Percentiles rank a stretch among this genome's conserved stretches.
Conservation (phyloP, 2,888 invertebrate species). For the Cryptophagus acutangulus region DNA sequence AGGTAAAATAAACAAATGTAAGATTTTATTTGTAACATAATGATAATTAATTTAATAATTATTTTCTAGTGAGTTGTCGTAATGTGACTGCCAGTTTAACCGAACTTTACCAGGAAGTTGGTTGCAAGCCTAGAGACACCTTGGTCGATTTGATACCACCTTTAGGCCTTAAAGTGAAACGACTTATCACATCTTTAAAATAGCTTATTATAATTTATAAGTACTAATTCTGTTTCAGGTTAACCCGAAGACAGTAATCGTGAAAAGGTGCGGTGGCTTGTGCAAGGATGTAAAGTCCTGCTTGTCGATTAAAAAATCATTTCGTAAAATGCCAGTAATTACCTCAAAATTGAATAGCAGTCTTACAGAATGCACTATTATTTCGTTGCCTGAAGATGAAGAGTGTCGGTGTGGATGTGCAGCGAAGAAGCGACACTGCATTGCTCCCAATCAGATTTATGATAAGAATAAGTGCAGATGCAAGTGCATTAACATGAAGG, state of each 20-base stretch:
- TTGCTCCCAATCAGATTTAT: conserved; percentile 32
- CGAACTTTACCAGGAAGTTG: conserved; percentile 26
- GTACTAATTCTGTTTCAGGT: conserved; percentile 26
- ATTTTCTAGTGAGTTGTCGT: conserved; percentile 2
- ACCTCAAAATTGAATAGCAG: conserved; percentile 17
- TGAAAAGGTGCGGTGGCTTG: conserved; percentile 39
- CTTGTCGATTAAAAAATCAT: conserved; percentile 24
- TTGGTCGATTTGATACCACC: conserved; percentile 34
- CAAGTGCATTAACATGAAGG: conserved; percentile 34
- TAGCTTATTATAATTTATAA: conserved; percentile 4
- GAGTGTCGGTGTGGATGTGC: conserved; percentile 37
- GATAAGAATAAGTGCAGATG: conserved; percentile 36
- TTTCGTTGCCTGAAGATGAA: conserved; percentile 35
- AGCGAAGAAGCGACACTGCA: conserved; percentile 31
- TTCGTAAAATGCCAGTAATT: conserved; percentile 30
- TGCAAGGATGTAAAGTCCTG: conserved; percentile 36
- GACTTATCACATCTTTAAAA: no score
- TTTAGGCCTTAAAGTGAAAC: conserved; percentile 29
- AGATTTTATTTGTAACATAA: no score
- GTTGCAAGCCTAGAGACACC: conserved; percentile 38
- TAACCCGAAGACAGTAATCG: conserved; percentile 35
- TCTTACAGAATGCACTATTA: conserved; percentile 28
- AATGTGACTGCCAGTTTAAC: conserved; percentile 21
- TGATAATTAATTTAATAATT: conserved; percentile 2
- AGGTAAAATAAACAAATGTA: no score